Base-by-base conservation (phyloP, 2,888 invertebrate genomes). In the Tetropium fuscum region DNA sequence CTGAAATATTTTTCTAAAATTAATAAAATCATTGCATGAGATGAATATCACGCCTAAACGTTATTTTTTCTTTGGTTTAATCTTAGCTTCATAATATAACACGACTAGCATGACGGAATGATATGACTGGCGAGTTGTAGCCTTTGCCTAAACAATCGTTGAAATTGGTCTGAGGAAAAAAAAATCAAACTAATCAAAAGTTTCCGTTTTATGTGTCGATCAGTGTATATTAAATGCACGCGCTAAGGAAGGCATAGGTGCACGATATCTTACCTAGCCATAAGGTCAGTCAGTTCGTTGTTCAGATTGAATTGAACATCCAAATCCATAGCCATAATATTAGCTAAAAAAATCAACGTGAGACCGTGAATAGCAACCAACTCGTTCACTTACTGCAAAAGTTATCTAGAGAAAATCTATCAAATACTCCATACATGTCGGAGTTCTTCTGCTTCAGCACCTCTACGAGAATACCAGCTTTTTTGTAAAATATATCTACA, bases 331-430 rank as follows among this genome's bases (percentile, higher is more conserved):
- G 48, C 48, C 38, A 65, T 60, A 7, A 62, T 25, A 34, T 57
- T 65, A 53, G 62, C 62, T 62, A 16, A 45, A 54, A 64, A 19
- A 48, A n/a, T 43, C 6, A 43, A 15, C 4, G 1, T 40, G n/a
- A 27, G 27, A 40, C 2, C 2, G 18, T 6, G 3, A 16, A 27
- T 6, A 7, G 4, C 0, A n/a, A 27, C 7, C 11, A 34, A 19
- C 13, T 18, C 7, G 3, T 16, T 5, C n/a, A 51, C 54, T 57
- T 53, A 65, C 64, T 62, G 19, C 59, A 62, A 43, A 65, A 65
- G 27, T 53, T 61, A 25, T 66, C 66, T 11, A 66, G 44, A 1
- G 66, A 59, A 19, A 58, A 62, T 34, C 48, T 44, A 30, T 64
- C 59, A 20, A 66, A 64, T 18, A 64, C 44, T 18, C 62, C 55